Conservation (phyloP, 1,140 invertebrate genomes). For the Eurosta solidaginis region DNA sequence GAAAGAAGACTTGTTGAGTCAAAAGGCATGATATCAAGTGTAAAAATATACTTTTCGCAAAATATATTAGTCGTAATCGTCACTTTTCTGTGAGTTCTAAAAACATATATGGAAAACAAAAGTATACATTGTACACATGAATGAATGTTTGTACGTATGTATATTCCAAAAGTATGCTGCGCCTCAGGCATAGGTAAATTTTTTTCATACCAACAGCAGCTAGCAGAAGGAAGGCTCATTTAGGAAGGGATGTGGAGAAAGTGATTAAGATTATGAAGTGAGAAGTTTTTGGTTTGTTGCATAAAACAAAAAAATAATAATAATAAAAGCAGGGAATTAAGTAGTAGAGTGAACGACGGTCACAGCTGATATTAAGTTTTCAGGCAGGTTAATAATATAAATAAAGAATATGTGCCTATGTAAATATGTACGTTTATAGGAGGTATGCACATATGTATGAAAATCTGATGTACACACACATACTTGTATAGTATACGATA, state of each 20-base stretch:
- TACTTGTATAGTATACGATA: not conserved
- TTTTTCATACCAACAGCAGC: constrained; percentile 9
- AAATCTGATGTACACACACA: not conserved
- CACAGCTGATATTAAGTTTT: constrained; percentile 15
- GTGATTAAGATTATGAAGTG: constrained; percentile 23
- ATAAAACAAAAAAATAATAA: not conserved
- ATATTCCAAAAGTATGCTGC: constrained; percentile 28
- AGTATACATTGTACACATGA: no score
- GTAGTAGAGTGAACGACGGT: constrained; percentile 6
- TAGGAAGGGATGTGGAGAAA: not conserved
- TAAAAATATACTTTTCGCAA: constrained; percentile 19
- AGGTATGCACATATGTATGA: not conserved
- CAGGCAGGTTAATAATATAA: constrained; percentile 27
- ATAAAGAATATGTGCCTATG: not conserved
- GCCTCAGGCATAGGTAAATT: constrained; percentile 8
- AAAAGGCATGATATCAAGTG: not conserved
- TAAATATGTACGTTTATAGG: not conserved
- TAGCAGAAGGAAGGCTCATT: constrained; percentile 10
- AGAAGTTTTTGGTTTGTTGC: constrained; percentile 10
- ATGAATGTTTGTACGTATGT: constrained; percentile 16
- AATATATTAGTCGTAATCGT: constrained; percentile 2
- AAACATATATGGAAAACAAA: constrained; percentile 28
- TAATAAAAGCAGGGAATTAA: constrained; percentile 4
- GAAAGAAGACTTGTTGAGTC: constrained; percentile 23
- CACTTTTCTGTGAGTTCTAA: constrained; percentile 12